These are phyloP conservation scores for Caligus rogercresseyi DNA, from an alignment of 1,140 invertebrate genomes.

Conservation along the genomic window DNA sequence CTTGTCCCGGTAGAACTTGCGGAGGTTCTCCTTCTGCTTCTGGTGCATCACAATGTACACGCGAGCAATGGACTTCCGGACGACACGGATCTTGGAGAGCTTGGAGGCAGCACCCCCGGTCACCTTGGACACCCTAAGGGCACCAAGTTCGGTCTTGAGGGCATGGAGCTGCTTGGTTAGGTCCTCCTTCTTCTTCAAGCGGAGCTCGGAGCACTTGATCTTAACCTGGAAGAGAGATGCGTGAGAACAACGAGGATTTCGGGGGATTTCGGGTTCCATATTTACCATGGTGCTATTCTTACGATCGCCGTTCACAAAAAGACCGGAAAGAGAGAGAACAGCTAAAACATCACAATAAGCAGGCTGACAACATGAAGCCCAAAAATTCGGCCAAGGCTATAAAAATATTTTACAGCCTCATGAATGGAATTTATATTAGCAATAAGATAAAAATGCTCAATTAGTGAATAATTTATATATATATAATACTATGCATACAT, in stretches of 20 bases:
- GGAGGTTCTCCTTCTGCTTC: conserved; percentile 91
- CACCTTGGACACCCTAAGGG: conserved; percentile 81
- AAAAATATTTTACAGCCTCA: too few relatives aligned
- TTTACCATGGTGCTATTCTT: not conserved
- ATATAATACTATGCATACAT: too few relatives aligned
- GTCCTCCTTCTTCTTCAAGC: conserved; percentile 94
- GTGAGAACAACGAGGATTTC: conserved; percentile 38
- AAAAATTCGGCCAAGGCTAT: too few relatives aligned
- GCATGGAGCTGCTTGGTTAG: conserved; percentile 85
- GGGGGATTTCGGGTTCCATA: not conserved
- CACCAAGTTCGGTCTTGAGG: conserved; percentile 81
- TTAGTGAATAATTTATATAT: too few relatives aligned
- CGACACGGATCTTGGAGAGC: conserved; percentile 88
- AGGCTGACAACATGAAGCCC: not conserved
- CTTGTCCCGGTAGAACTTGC: conserved; percentile 76
- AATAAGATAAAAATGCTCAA: too few relatives aligned
- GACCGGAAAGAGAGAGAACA: not conserved
- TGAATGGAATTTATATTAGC: too few relatives aligned
- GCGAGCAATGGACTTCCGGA: conserved; percentile 90
- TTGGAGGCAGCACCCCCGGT: conserved; percentile 94
- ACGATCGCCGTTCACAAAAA: not conserved
- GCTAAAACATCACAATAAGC: conserved; percentile 30
- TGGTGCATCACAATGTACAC: conserved; percentile 98
- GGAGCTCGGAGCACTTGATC: conserved; percentile 80
- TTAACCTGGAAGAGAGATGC: conserved; percentile 35